Evolutionary conservation across 2,888 invertebrate genomes (phyloP).

Genomic region (Trachelus troglodyta): DNA sequence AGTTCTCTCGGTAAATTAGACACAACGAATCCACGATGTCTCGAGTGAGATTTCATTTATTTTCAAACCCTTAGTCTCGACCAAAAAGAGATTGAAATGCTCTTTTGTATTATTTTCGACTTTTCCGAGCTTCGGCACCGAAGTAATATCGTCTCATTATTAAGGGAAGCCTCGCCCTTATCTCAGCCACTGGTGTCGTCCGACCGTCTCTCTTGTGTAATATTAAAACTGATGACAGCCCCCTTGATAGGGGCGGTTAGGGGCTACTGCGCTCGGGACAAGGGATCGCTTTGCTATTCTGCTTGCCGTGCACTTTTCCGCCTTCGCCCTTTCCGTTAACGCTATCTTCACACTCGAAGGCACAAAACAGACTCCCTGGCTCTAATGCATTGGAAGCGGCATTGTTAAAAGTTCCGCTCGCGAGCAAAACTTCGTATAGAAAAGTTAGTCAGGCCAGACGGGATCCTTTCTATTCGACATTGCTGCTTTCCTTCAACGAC

Average conservation of each 20-base stretch:
- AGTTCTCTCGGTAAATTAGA: not conserved
- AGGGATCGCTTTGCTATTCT: slow-evolving; percentile 22
- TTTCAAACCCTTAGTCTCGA: not conserved
- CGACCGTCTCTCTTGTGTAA: slow-evolving; percentile 20
- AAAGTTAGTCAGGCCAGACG: not conserved
- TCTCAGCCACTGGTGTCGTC: not conserved
- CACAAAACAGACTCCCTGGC: slow-evolving; percentile 31
- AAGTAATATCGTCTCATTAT: slow-evolving; percentile 42
- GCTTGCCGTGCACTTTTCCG: slow-evolving; percentile 32
- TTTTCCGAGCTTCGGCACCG: not conserved
- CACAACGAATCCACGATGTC: not conserved
- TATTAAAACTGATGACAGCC: slow-evolving; percentile 41
- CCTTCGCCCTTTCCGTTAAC: slow-evolving; percentile 17
- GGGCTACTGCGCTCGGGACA: slow-evolving; percentile 16
- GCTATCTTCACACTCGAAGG: slow-evolving; percentile 38
- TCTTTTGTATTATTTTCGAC: not conserved
- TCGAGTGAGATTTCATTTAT: not conserved
- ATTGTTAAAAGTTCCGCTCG: slow-evolving; percentile 19
- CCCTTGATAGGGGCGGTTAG: slow-evolving; percentile 27
- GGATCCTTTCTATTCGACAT: not conserved
- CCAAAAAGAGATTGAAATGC: not conserved
- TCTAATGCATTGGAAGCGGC: slow-evolving; percentile 23
- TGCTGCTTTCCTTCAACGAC: not conserved
- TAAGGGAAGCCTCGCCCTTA: slow-evolving; percentile 20
- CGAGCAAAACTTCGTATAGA: slow-evolving; percentile 1